These are phyloP conservation scores for Agonopterix arenella DNA, from an alignment of 2,888 invertebrate species.

Conservation along the genomic window DNA sequence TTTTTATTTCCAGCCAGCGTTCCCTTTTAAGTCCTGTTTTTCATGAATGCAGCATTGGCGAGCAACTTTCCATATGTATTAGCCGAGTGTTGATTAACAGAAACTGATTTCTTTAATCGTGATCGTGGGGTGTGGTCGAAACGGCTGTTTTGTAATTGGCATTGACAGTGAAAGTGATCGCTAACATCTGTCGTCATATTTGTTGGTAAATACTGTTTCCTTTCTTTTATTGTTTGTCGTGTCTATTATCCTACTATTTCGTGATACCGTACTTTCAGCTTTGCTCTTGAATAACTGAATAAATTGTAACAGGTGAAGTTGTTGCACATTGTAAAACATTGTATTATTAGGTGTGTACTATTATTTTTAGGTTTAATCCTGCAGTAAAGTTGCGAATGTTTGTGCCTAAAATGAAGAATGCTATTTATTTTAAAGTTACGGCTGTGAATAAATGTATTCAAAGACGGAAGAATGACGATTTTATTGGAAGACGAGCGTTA, in stretches of 20 bases:
- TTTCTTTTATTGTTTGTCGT: background rate
- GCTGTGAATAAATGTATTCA: no score
- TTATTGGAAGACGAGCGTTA: no score
- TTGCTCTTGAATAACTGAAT: background rate
- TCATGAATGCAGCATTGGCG: constrained; percentile 9
- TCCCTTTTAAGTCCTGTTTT: constrained; percentile 8
- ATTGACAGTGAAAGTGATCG: constrained; percentile 15
- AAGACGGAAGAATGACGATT: no score
- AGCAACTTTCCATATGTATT: background rate
- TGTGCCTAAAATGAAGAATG: no score
- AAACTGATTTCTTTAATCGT: background rate
- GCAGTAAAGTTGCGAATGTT: background rate
- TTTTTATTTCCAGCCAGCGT: constrained; percentile 11
- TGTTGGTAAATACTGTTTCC: constrained; percentile 5
- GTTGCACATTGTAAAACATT: no score
- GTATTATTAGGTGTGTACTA: no score
- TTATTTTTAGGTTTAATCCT: background rate
- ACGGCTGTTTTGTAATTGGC: constrained; percentile 48
- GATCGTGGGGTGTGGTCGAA: constrained; percentile 25
- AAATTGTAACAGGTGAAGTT: background rate
- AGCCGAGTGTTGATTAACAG: background rate
- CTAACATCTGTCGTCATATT: constrained; percentile 1
- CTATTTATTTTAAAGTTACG: no score
- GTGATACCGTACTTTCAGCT: background rate
- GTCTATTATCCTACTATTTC: background rate